Conservation (phyloP, 2,113 vertebrate species). For the Thalassoma bifasciatum region DNA sequence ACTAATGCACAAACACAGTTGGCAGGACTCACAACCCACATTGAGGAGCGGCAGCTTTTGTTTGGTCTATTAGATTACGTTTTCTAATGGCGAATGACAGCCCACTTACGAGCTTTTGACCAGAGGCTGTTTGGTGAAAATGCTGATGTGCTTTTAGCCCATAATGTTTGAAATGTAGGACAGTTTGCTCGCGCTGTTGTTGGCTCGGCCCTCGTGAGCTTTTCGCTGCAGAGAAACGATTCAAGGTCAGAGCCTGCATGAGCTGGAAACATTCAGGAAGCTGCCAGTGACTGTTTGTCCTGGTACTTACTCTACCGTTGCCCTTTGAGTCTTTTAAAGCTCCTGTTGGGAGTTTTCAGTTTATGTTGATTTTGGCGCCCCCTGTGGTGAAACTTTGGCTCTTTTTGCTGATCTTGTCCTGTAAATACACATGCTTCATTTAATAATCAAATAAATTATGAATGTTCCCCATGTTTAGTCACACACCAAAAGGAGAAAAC, state of each 20-base stretch:
- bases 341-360: too few species aligned
- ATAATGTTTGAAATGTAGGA: slow-evolving; percentile 57
- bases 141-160: slow-evolving; percentile 67
- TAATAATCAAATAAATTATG: too few species aligned
- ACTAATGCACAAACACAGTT: slow-evolving; percentile 49
- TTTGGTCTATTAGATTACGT: slow-evolving; percentile 62
- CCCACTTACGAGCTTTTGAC: slow-evolving; percentile 65
- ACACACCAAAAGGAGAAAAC: too few species aligned
- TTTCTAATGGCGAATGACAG: slow-evolving; percentile 64
- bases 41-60: slow-evolving; percentile 61
- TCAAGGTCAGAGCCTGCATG: slow-evolving; percentile 54
- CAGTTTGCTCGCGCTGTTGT: slow-evolving; percentile 39
- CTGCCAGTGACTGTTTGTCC: slow-evolving; percentile 13
- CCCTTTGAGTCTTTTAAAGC: too few species aligned
- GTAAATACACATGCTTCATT: too few species aligned
- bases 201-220: neutral
- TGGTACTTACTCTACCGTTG: neutral
- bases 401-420: too few species aligned
- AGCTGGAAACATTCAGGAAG: neutral
- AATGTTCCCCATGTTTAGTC: too few species aligned
- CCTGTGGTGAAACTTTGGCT: too few species aligned
- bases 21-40: slow-evolving; percentile 61
- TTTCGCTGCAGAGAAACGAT: slow-evolving; percentile 4
- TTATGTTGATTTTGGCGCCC: too few species aligned
- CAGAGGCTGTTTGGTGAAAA: slow-evolving; percentile 67